phyloP scores from a whole-genome alignment of 2,888 invertebrate species.

The Fragum fragum region DNA sequence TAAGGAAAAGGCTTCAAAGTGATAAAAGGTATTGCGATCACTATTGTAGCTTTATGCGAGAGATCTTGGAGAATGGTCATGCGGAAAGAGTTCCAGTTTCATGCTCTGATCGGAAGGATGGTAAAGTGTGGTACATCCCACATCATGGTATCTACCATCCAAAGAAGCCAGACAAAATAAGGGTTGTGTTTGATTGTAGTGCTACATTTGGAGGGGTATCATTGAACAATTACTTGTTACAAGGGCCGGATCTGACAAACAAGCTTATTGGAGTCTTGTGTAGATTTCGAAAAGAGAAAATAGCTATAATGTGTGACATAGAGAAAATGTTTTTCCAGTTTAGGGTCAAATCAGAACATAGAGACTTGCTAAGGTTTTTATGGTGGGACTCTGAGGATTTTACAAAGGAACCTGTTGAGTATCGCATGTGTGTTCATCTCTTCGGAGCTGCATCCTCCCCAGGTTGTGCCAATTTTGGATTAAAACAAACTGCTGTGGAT shows the following conservation, averaged over 20 bases:
- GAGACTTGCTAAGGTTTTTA: constrained; percentile 54
- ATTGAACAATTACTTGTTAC: constrained; percentile 50
- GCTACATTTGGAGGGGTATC: constrained; percentile 24
- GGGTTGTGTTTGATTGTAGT: too few relatives aligned
- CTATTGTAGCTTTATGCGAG: constrained; percentile 31
- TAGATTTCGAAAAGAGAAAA: constrained; percentile 30
- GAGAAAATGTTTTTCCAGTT: constrained; percentile 55
- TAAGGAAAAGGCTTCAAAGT: constrained; percentile 8
- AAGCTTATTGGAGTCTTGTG: constrained; percentile 37
- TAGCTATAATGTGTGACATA: background rate
- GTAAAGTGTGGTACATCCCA: constrained; percentile 38
- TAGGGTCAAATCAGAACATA: constrained; percentile 37
- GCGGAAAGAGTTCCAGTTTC: constrained; percentile 28
- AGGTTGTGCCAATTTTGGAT: constrained; percentile 50
- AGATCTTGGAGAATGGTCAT: constrained; percentile 38
- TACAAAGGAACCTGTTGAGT: constrained; percentile 9
- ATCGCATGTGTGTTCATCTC: too few relatives aligned
- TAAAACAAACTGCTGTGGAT: constrained; percentile 35
- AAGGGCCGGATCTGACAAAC: constrained; percentile 48
- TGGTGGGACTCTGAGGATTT: constrained; percentile 48
- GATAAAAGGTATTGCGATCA: constrained; percentile 7
- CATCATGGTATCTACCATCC: constrained; percentile 37
- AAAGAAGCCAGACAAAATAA: too few relatives aligned
- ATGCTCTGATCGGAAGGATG: background rate
- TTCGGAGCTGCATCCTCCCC: constrained; percentile 64